phyloP scores from a whole-genome alignment of 2,113 vertebrate species.

The Gymnogyps californianus region DNA sequence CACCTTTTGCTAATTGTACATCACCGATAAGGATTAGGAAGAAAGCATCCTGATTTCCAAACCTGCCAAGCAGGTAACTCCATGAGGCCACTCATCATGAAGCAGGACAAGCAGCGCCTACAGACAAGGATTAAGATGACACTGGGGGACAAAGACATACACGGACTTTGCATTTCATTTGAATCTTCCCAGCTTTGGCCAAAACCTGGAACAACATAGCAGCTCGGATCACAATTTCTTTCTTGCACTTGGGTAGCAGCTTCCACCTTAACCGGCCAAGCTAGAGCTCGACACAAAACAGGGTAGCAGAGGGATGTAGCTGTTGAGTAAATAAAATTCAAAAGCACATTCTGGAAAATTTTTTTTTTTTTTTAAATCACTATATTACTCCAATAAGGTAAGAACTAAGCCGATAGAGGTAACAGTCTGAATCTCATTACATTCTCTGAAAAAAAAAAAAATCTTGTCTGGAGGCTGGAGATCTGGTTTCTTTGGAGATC shows the following conservation, averaged over 20 bases:
- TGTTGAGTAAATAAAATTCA: neutral
- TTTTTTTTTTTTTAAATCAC: neutral
- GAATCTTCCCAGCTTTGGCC: neutral
- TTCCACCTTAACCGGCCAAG: neutral
- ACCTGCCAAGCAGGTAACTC: neutral
- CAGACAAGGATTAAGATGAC: neutral
- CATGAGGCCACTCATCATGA: accelerated
- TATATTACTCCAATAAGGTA: neutral
- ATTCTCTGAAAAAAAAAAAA: neutral
- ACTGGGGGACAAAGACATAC: neutral
- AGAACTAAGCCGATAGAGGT: neutral
- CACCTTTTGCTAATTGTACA: neutral
- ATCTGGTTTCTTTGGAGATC: slow-evolving; percentile 7
- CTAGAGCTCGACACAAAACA: neutral
- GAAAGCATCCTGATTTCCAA: neutral
- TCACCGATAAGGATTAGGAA: neutral
- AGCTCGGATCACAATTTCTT: neutral
- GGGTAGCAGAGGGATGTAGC: neutral
- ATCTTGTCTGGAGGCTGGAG: neutral
- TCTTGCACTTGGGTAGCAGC: neutral
- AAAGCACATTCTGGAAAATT: neutral
- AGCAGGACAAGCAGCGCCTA: neutral
- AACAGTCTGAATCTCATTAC: neutral
- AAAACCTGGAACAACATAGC: neutral
- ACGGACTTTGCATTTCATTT: neutral